Evolutionary conservation across 1,140 invertebrate genomes (phyloP).

Genomic region (Forficula auricularia): DNA sequence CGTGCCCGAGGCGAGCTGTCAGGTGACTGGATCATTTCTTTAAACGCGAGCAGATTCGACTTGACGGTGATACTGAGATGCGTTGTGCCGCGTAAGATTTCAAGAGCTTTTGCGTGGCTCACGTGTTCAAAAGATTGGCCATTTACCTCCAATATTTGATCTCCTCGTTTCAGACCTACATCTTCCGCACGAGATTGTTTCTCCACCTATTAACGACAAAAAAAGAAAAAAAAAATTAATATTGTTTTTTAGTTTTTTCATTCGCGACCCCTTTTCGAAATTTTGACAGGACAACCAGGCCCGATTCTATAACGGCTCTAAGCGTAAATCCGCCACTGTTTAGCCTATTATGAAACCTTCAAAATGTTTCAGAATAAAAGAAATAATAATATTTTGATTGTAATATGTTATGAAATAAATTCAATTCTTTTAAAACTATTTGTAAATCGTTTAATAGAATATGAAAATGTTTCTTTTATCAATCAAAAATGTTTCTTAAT

Average conservation of each 20-base stretch:
- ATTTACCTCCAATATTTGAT: constrained; percentile 95
- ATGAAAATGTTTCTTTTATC: no score
- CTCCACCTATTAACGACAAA: constrained; percentile 42
- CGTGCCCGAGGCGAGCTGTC: constrained; percentile 61
- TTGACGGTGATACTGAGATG: constrained; percentile 93
- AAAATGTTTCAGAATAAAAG: neutral
- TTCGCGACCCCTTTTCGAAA: no score
- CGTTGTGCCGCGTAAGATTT: constrained; percentile 81
- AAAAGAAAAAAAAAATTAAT: neutral
- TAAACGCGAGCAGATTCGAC: constrained; percentile 79
- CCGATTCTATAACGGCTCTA: no score
- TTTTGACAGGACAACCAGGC: no score
- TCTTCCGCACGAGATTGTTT: constrained; percentile 85
- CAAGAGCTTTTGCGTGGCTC: constrained; percentile 71
- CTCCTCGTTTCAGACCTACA: constrained; percentile 88
- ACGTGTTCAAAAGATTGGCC: constrained; percentile 89
- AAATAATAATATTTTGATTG: neutral
- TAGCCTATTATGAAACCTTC: neutral
- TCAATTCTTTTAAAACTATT: no score
- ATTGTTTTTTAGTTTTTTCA: no score
- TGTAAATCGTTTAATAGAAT: no score
- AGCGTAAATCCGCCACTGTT: no score
- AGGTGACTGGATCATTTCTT: constrained; percentile 71
- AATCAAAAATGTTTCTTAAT: no score
- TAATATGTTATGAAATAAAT: no score